These are phyloP conservation scores for Apamea anceps DNA, from an alignment of 2,888 invertebrate species.

Conservation along the genomic window DNA sequence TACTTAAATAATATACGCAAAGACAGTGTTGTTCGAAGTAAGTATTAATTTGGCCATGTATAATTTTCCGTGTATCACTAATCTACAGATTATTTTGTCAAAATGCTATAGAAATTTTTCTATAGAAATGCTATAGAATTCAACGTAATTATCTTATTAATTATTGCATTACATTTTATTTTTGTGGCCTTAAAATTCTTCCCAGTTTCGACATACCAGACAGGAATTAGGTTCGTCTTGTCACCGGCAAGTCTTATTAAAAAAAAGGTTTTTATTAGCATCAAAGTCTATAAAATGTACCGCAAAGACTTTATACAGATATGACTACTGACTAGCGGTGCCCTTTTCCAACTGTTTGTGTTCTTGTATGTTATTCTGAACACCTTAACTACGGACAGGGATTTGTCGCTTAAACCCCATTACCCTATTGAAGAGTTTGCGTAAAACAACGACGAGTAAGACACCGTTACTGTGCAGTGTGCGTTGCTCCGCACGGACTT, in stretches of 20 bases:
- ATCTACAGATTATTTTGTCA: neutral
- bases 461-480: constrained; percentile 73
- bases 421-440: neutral
- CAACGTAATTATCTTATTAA: neutral
- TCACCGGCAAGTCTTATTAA: neutral
- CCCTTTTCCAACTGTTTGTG: neutral
- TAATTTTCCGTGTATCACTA: neutral
- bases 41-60: constrained; percentile 8
- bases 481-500: constrained; percentile 84
- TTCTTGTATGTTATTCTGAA: neutral
- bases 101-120: neutral
- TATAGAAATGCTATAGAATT: neutral
- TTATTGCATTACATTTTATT: neutral
- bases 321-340: neutral
- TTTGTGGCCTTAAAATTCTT: neutral
- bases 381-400: neutral
- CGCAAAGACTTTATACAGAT: neutral
- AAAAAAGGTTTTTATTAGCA: neutral
- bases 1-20: constrained; percentile 16
- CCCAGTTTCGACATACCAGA: neutral
- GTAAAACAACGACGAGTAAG: neutral
- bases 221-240: neutral
- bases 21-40: constrained; percentile 31
- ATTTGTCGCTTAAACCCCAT: neutral
- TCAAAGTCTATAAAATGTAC: neutral